phyloP scores from a whole-genome alignment of 2,888 invertebrate species.

The Rutpela maculata region DNA sequence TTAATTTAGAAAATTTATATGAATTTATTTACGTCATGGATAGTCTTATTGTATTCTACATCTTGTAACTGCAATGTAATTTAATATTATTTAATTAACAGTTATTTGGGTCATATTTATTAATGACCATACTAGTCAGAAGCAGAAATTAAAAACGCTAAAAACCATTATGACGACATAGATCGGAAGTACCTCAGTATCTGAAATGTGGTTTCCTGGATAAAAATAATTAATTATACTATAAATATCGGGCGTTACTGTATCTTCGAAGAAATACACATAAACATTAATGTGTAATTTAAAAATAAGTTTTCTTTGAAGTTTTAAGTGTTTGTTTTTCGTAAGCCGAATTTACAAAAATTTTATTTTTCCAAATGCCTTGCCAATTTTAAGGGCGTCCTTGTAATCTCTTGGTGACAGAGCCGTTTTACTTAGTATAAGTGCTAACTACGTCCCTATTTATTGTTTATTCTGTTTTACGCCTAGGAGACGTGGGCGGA shows the following conservation, averaged over 20 bases:
- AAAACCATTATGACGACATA: slow-evolving; percentile 34
- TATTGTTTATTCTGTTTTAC: slow-evolving; percentile 15
- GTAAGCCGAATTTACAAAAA: not conserved
- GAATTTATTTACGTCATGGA: not conserved
- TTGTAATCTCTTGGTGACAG: too few relatives aligned
- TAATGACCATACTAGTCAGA: slow-evolving; percentile 18
- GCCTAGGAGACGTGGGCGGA: not conserved
- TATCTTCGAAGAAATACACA: slow-evolving; percentile 38
- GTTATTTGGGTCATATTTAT: slow-evolving; percentile 42
- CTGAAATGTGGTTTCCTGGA: slow-evolving; percentile 43
- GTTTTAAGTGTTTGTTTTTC: slow-evolving; percentile 16
- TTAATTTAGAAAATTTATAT: not conserved
- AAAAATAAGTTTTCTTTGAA: slow-evolving; percentile 40
- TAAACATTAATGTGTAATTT: slow-evolving; percentile 43
- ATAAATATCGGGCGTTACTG: slow-evolving; percentile 42
- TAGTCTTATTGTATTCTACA: not conserved
- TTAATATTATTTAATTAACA: slow-evolving; percentile 37
- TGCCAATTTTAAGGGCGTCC: not conserved
- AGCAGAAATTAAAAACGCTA: slow-evolving; percentile 33
- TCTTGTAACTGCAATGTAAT: not conserved
- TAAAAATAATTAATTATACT: slow-evolving; percentile 44
- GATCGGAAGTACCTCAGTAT: slow-evolving; percentile 32
- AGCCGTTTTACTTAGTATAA: not conserved
- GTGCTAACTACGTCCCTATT: not conserved
- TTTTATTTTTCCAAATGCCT: not conserved